Base-by-base conservation (phyloP, 2,797 vertebrate genomes). In the Octomys mimax region DNA sequence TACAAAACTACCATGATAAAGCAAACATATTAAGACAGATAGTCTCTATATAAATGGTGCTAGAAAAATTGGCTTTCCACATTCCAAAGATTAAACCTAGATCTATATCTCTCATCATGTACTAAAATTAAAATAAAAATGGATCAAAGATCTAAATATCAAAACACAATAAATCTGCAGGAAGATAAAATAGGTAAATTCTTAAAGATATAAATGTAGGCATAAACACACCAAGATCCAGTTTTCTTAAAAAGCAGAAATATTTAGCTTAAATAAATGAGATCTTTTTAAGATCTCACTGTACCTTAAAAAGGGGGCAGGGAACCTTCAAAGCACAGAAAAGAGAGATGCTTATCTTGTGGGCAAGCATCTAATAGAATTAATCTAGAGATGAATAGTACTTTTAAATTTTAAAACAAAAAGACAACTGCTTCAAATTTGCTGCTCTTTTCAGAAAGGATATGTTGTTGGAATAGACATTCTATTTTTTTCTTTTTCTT, bases 391-490 rank as follows among this genome's bases (percentile, higher is more conserved):
- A 75, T 59, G 33, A 89, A 61, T 0, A 28, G 26, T 22, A 78
- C 22, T 90, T 86, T 73, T 39, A 92, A 92, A 83, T 68, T 79
- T 78, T 79, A 77, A 91, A 97, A 88, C 21, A 78, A 88, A 82
- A 92, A 93, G 18, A 39, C 7, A 66, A 92, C 7, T 42, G 73
- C 87, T 92, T 39, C 21, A 62, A 92, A 93, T 87, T 77, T 71
- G 75, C 61, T 85, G 21, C 39, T n/a, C 33, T 87, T 85, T 73
- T 96, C 61, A 73, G 61, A 92, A 95, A 73, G 61, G 54, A 73
- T 5, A 83, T 78, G 59, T 70, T 24, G 36, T 36, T 86, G 4
- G 92, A 87, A 39, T 33, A 92, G 49, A 31, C 73, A 77, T 77
- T 77, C 13, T 77, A 42, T 78, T 33, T 77, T 46, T 26, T 75